Conservation (phyloP, 1,140 invertebrate species). For the Caenorhabditis elegans region WBcel235 BX284605.5:16836001-16836500, state of each 20-base stretch:
- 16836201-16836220: not conserved
- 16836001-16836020: too few species aligned
- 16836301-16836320: slow-evolving; percentile 24
- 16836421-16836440: too few species aligned
- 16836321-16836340: slow-evolving; percentile 19
- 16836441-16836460: too few species aligned
- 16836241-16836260: not conserved
- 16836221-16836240: not conserved
- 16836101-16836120: not conserved
- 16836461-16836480: too few species aligned
- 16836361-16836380: not conserved
- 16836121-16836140: not conserved
- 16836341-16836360: not conserved
- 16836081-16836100: slow-evolving; percentile 30
- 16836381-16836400: too few species aligned
- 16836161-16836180: not conserved
- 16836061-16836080: not conserved
- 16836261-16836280: not conserved
- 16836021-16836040: not conserved
- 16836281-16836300: too few species aligned
- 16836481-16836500: too few species aligned
- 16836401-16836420: not conserved
- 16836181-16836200: too few species aligned
- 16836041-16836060: not conserved
- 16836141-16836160: too few species aligned